These are phyloP conservation scores for Echinarachnius parma DNA, from an alignment of 53 echinoderm and acorn worm species.

Conservation along the genomic window DNA sequence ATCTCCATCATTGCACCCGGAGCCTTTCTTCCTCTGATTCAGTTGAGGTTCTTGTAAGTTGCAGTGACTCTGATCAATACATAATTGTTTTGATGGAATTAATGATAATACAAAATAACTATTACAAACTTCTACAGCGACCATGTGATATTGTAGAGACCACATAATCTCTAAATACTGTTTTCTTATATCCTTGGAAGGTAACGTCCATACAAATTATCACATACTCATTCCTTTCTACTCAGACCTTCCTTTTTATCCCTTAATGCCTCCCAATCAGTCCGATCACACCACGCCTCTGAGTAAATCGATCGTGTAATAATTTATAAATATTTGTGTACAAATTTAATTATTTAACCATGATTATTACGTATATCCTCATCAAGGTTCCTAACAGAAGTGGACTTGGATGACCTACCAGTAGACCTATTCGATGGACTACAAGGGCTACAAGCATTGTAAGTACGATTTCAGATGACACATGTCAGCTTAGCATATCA, in stretches of 20 bases:
- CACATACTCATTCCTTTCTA: no score
- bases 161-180: no score
- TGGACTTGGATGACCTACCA: background rate
- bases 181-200: no score
- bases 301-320: no score
- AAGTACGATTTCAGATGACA: background rate
- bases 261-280: no score
- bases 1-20: slow-evolving; percentile 20
- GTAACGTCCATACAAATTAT: no score
- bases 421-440: slow-evolving; percentile 29
- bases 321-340: no score
- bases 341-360: background rate
- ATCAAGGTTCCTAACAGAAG: background rate
- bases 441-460: slow-evolving; percentile 8
- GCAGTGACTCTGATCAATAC: no score
- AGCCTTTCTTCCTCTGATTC: slow-evolving; percentile 31
- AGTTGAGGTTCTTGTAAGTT: slow-evolving; percentile 39
- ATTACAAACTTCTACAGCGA: background rate
- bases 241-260: no score
- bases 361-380: background rate
- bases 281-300: no score
- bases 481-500: background rate
- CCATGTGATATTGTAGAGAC: no score
- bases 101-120: background rate
- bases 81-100: background rate